Evolutionary conservation across 2,888 invertebrate genomes (phyloP), one percentile per base, ranked within the genome.

Genomic region (Xestia sexstrigata): DNA sequence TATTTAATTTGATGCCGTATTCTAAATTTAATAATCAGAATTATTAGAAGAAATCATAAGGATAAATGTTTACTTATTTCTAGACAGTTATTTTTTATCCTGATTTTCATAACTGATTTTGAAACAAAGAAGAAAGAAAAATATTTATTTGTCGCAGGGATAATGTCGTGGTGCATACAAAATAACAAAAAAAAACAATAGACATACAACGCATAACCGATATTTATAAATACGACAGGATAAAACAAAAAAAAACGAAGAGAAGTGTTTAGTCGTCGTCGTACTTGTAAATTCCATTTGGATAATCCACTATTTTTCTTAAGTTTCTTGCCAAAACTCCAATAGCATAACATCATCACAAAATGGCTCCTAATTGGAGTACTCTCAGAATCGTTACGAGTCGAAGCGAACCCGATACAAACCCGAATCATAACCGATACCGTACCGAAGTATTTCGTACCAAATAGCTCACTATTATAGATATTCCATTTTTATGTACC

Each of bases 401-500:
- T 35, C 72, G 63, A 73, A 79, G 42, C 58, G 62, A 70, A 39
- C 17, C 23, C 30, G 47, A 77, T 73, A 86, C 67, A 84, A 68
- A 79, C 65, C 63, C 35, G 5, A 76, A 70, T 78, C 81, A 79
- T 79, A 84, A 75, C 75, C 67, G 49, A 75, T 62, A 73, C 42
- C n/a, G 58, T 77, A 72, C 26, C 63, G 69, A 47, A 87, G 62
- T 81, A 84, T 74, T 84, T 83, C 74, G 84, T 82, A 75, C 74
- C 68, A 80, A 84, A 87, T 83, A 82, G 76, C 75, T 58, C 78
- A 77, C 78, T 82, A 86, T 88, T 80, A 85, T 81, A 82, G 78
- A 74, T 79, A 83, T 81, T 80, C 70, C 60, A 23, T 55, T 81
- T 87, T 88, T 84, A 86, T 84, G 71, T 76, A 65, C 65, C 77